phyloP scores from a whole-genome alignment of 1,140 invertebrate genomes.

The Diprion similis region DNA sequence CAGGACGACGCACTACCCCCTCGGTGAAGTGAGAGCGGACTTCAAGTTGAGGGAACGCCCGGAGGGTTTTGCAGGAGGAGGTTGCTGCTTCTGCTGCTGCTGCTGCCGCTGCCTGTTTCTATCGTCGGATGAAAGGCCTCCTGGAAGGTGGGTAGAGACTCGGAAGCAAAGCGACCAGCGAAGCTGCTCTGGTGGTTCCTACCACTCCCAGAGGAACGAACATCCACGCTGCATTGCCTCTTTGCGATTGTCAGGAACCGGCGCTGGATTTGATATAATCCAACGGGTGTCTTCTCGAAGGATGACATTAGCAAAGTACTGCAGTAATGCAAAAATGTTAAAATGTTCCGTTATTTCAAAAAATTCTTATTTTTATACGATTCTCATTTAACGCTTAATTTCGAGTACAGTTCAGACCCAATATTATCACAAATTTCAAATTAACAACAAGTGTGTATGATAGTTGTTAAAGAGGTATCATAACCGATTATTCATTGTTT shows the following conservation, averaged over 20 bases:
- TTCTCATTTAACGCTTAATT: too few species aligned
- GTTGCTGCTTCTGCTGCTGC: slow-evolving; percentile 22
- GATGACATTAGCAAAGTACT: too few species aligned
- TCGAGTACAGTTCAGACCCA: too few species aligned
- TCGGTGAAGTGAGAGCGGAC: slow-evolving; percentile 31
- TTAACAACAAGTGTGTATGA: too few species aligned
- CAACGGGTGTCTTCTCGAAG: too few species aligned
- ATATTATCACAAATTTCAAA: too few species aligned
- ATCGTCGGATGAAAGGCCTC: slow-evolving; percentile 22
- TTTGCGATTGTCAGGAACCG: neutral
- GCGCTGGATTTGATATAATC: too few species aligned
- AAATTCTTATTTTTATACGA: too few species aligned
- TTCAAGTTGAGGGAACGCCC: slow-evolving; percentile 37
- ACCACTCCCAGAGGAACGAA: neutral
- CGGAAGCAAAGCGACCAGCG: neutral
- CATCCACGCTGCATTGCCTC: neutral
- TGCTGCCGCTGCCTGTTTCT: neutral
- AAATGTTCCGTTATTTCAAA: too few species aligned
- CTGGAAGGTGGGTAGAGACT: neutral
- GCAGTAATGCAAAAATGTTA: too few species aligned
- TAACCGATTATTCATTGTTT: too few species aligned
- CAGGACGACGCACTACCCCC: slow-evolving; percentile 7
- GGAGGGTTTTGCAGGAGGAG: slow-evolving; percentile 17
- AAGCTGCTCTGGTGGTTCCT: neutral
- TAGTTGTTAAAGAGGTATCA: too few species aligned